A percentile compares a stretch with the other conserved stretches of the same genome.
Conservation (phyloP, 2,113 vertebrate species). For the Prochilodus magdalenae region DNA sequence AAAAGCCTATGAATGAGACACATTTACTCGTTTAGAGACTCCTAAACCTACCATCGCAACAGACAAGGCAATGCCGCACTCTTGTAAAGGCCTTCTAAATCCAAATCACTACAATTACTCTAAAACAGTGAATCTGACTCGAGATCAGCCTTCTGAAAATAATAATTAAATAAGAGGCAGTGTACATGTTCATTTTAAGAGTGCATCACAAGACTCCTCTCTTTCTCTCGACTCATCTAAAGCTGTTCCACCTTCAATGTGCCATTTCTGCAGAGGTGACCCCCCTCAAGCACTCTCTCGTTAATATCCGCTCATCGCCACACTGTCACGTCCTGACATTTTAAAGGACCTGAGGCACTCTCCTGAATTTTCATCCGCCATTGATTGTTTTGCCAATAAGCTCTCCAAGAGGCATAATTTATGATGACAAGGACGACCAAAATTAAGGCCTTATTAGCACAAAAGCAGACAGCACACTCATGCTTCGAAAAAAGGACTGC, state of each 20-base stretch:
- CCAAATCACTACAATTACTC: not conserved
- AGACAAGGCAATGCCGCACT: not conserved
- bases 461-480: not conserved
- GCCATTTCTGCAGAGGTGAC: conserved; percentile 1
- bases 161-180: conserved; percentile 32
- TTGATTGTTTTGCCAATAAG: conserved; percentile 65
- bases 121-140: conserved; percentile 7
- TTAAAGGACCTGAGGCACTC: conserved; percentile 42
- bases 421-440: conserved; percentile 57
- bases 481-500: not conserved
- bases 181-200: not conserved
- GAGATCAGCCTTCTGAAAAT: conserved; percentile 14
- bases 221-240: not conserved
- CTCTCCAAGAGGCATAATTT: conserved; percentile 59
- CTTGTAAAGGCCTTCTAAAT: not conserved
- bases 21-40: too few relatives aligned
- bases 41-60: not conserved
- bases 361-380: conserved; percentile 52
- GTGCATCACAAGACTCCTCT: not conserved
- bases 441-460: conserved; percentile 41
- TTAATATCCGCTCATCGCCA: conserved; percentile 56
- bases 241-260: not conserved
- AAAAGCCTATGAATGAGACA: too few relatives aligned
- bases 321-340: conserved; percentile 55
- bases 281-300: conserved; percentile 30